Evolutionary conservation across 2,797 vertebrate species (phyloP).

Genomic region (Karalla daura): DNA sequence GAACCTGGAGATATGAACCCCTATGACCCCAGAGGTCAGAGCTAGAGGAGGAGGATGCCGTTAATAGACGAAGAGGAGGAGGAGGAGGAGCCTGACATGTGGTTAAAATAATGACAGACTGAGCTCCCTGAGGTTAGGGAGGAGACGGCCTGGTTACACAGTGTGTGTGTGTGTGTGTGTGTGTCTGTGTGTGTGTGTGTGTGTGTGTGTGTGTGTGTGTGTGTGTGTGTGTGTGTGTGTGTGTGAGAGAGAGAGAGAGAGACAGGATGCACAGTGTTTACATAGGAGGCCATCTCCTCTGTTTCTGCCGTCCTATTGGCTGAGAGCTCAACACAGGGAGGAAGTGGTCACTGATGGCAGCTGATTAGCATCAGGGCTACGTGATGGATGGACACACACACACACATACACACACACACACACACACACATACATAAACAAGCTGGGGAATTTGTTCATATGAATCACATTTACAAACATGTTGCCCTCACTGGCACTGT

Average conservation of each 20-base stretch:
- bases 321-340: conserved; percentile 41
- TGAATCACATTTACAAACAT: background rate
- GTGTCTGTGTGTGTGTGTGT: conserved; percentile 45
- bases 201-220: conserved; percentile 29
- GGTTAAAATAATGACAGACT: conserved; percentile 68
- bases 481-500: background rate
- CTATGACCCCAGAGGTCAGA: no score
- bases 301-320: conserved; percentile 61
- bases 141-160: conserved; percentile 35
- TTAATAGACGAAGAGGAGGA: background rate
- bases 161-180: conserved; percentile 39
- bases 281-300: conserved; percentile 50
- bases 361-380: conserved; percentile 73
- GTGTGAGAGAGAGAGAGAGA: conserved; percentile 33
- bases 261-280: conserved; percentile 70
- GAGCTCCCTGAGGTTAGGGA: conserved; percentile 63
- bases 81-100: conserved; percentile 54
- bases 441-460: conserved; percentile 14
- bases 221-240: conserved; percentile 45
- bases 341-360: conserved; percentile 69
- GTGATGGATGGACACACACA: conserved; percentile 57
- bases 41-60: background rate
- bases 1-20: no score
- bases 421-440: background rate
- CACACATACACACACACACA: conserved; percentile 20